These are phyloP conservation scores for Gila robusta DNA, from an alignment of 2,797 vertebrate genomes.

Conservation along the genomic window DNA sequence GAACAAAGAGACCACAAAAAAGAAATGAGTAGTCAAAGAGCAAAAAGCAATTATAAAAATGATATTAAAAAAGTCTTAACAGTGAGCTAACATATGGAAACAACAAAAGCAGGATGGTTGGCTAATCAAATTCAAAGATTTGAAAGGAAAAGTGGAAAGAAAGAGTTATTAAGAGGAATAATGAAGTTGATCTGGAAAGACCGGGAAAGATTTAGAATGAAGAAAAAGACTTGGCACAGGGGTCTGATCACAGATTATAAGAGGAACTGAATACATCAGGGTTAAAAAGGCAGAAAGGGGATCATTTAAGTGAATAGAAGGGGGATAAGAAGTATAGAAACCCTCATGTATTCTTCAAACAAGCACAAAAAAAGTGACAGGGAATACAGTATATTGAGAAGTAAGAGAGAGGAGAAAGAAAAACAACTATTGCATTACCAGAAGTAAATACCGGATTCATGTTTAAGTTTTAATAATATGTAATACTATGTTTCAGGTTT, in stretches of 20 bases:
- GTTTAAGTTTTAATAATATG: neutral
- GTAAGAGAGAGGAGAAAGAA: neutral
- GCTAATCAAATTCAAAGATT: neutral
- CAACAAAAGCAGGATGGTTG: neutral
- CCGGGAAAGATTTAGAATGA: slow-evolving; percentile 18
- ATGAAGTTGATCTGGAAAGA: neutral
- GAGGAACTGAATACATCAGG: neutral
- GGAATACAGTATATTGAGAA: neutral
- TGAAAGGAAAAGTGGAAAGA: neutral
- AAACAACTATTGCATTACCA: neutral
- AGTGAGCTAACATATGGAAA: slow-evolving; percentile 1
- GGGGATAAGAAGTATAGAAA: neutral
- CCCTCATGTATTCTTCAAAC: neutral
- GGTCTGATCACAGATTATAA: neutral
- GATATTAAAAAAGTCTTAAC: neutral
- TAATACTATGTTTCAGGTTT: neutral
- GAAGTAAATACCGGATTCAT: neutral
- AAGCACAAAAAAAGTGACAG: neutral
- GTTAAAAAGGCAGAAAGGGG: neutral
- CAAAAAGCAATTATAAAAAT: neutral
- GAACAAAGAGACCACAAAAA: slow-evolving; percentile 20
- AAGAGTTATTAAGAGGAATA: slow-evolving; percentile 13
- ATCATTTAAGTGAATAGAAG: neutral
- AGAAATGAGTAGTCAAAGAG: neutral
- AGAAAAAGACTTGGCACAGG: neutral